Conservation (phyloP, 2,888 invertebrate genomes). For the Luffia ferchaultella region DNA sequence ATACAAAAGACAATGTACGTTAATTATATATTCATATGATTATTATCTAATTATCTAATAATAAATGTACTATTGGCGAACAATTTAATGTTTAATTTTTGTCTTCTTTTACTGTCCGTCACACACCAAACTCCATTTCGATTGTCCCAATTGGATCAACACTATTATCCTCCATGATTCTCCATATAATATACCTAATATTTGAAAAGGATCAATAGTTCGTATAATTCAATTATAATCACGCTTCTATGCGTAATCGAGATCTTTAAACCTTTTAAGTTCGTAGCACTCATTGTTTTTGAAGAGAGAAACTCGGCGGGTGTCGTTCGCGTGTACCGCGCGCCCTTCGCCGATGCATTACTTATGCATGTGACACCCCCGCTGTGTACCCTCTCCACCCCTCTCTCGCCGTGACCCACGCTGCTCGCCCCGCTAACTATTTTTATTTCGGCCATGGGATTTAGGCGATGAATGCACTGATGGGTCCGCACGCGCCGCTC, state of each 20-base stretch:
- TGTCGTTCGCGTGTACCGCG: conserved; percentile 45
- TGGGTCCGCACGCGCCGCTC: conserved; percentile 36
- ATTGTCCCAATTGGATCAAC: no score
- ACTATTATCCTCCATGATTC: no score
- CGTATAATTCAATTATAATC: no score
- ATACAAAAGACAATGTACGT: no score
- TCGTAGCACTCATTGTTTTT: neutral
- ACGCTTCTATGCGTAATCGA: neutral
- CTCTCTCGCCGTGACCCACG: neutral
- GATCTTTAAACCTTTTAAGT: neutral
- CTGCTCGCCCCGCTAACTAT: conserved; percentile 23
- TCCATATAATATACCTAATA: no score
- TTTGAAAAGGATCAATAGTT: no score
- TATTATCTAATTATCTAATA: no score
- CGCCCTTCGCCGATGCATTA: conserved; percentile 56
- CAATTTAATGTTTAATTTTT: no score
- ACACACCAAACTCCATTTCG: no score
- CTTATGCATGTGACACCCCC: conserved; percentile 43
- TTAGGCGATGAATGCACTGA: conserved; percentile 41
- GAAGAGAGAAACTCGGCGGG: neutral
- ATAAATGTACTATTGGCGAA: no score
- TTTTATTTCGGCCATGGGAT: conserved; percentile 47
- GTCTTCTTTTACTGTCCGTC: no score
- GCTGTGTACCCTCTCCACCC: neutral
- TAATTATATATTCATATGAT: no score